Evolutionary conservation across 2,888 invertebrate genomes (phyloP).

Genomic region (Achlya flavicornis): DNA sequence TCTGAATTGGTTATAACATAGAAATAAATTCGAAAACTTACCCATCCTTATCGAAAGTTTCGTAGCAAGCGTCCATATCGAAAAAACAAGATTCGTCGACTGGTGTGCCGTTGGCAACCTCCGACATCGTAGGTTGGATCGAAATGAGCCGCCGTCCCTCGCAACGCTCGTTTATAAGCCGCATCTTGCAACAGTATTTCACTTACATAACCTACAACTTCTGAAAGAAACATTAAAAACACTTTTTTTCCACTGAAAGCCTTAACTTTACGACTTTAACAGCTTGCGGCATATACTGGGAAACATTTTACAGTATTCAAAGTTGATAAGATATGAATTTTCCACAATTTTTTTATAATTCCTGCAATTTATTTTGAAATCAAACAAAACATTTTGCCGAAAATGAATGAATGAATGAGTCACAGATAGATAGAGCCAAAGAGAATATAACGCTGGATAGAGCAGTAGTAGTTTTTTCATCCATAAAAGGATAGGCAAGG

Average conservation of each 20-base stretch:
- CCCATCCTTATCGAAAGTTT: constrained; percentile 95
- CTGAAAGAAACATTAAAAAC: constrained; percentile 32
- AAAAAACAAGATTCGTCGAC: constrained; percentile 82
- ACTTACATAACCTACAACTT: constrained; percentile 50
- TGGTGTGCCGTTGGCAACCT: constrained; percentile 67
- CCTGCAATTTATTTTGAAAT: not conserved
- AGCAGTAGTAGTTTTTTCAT: too few relatives aligned
- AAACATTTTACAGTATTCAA: not conserved
- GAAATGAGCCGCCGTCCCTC: constrained; percentile 68
- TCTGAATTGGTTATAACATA: not conserved
- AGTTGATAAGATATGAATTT: not conserved
- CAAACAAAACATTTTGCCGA: constrained; percentile 10
- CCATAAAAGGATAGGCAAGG: too few relatives aligned
- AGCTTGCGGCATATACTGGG: not conserved
- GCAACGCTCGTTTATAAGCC: constrained; percentile 66
- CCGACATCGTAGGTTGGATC: constrained; percentile 76
- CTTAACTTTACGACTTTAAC: not conserved
- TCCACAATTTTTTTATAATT: not conserved
- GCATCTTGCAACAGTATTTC: constrained; percentile 53
- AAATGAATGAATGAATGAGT: constrained; percentile 8
- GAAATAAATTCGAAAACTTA: constrained; percentile 71
- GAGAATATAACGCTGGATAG: too few relatives aligned
- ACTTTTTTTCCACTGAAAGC: not conserved
- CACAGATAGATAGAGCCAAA: too few relatives aligned
- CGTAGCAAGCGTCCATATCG: constrained; percentile 95